A percentile compares a stretch with the other conserved stretches of the same genome.
phyloP scores from a whole-genome alignment of 2,888 invertebrate species.

The Drosophila crucigera region DNA sequence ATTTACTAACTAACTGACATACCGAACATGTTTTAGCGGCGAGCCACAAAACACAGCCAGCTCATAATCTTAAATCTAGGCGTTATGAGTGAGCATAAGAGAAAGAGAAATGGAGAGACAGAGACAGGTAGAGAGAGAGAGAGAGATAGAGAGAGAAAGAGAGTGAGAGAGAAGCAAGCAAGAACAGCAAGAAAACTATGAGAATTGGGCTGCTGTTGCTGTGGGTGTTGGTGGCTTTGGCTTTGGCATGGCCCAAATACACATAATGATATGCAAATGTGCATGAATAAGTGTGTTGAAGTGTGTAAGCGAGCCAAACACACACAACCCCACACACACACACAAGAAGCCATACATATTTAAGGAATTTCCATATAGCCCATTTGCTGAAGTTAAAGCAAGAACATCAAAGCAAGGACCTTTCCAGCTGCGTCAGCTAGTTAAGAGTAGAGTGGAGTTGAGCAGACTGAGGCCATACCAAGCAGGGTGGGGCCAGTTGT shows the following conservation, averaged over 20 bases:
- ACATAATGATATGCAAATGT: slow-evolving; percentile 80
- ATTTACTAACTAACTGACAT: slow-evolving; percentile 73
- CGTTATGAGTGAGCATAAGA: slow-evolving; percentile 60
- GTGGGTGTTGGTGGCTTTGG: slow-evolving; percentile 14
- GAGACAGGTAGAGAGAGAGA: not conserved
- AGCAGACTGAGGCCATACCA: not conserved
- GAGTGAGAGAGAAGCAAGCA: not conserved
- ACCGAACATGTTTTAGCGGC: slow-evolving; percentile 57
- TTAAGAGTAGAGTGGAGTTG: slow-evolving; percentile 46
- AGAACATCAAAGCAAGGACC: slow-evolving; percentile 70
- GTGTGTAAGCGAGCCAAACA: slow-evolving; percentile 43
- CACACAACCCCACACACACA: slow-evolving; percentile 22
- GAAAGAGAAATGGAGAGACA: not conserved
- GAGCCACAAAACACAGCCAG: slow-evolving; percentile 74
- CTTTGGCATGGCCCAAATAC: slow-evolving; percentile 54
- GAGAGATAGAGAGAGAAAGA: not conserved
- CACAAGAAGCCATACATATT: slow-evolving; percentile 5
- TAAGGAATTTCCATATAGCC: slow-evolving; percentile 53
- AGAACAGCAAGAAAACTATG: slow-evolving; percentile 44
- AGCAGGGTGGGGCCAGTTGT: not conserved
- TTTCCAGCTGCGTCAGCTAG: slow-evolving; percentile 73
- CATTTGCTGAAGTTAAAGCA: slow-evolving; percentile 43
- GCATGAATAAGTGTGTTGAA: slow-evolving; percentile 74
- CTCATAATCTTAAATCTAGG: slow-evolving; percentile 79
- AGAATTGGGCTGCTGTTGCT: slow-evolving; percentile 29